Conservation (phyloP, 2,113 vertebrate genomes). For the Glareola pratincola region DNA sequence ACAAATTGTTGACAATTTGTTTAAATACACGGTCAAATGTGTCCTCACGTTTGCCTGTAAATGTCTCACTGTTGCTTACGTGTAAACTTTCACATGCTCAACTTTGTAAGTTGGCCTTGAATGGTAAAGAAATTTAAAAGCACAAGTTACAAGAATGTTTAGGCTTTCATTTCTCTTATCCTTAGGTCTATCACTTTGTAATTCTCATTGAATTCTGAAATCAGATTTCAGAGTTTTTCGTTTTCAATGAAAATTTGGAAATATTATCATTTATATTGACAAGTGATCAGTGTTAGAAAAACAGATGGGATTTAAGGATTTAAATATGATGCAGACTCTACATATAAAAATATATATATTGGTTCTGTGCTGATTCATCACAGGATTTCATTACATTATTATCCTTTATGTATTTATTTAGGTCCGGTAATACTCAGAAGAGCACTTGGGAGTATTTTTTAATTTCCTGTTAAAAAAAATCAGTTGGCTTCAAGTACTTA, state of each 20-base stretch:
- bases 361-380: neutral
- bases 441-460: neutral
- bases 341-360: neutral
- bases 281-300: neutral
- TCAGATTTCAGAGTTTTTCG: neutral
- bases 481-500: neutral
- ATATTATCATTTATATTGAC: neutral
- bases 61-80: neutral
- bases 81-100: neutral
- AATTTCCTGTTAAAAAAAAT: neutral
- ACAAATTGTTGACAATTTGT: neutral
- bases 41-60: neutral
- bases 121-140: slow-evolving; percentile 15
- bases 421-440: neutral
- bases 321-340: neutral
- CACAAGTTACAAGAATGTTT: neutral
- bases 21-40: neutral
- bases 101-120: slow-evolving; percentile 25
- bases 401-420: neutral
- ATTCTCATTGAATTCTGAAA: neutral
- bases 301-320: neutral
- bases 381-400: neutral
- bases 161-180: neutral
- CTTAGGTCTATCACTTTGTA: neutral
- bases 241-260: neutral